Evolutionary conservation across 2,797 vertebrate genomes (phyloP).

Genomic region (Fratercula arctica): DNA sequence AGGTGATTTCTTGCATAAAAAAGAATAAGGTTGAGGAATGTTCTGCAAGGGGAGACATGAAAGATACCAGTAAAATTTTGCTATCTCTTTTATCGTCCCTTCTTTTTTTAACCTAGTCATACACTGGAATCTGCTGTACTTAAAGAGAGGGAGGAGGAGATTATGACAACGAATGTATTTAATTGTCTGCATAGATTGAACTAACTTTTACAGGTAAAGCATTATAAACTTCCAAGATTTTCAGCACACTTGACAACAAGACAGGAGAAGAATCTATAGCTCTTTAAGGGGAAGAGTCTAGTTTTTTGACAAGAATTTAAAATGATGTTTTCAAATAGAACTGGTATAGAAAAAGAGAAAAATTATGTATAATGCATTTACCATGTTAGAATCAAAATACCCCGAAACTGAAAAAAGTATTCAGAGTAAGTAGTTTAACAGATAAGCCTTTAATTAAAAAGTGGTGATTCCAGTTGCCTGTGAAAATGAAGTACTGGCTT

Average conservation of each 20-base stretch:
- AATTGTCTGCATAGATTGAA: neutral
- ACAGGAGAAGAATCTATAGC: neutral
- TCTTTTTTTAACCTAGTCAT: neutral
- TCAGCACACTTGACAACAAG: neutral
- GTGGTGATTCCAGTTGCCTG: slow-evolving; percentile 38
- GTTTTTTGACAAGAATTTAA: neutral
- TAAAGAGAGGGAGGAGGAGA: neutral
- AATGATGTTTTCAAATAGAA: neutral
- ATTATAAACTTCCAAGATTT: neutral
- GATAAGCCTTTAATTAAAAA: slow-evolving; percentile 67
- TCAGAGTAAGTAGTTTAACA: slow-evolving; percentile 39
- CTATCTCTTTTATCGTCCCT: neutral
- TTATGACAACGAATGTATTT: neutral
- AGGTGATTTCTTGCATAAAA: neutral
- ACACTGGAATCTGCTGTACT: neutral
- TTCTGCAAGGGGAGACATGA: neutral
- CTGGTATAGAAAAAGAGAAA: neutral
- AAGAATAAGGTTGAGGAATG: neutral
- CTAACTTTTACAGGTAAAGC: neutral
- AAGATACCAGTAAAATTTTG: neutral
- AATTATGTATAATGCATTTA: neutral
- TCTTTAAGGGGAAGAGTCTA: neutral
- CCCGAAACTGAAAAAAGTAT: slow-evolving; percentile 29
- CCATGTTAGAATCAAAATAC: slow-evolving; percentile 14
- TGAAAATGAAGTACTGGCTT: slow-evolving; percentile 31